Percentiles rank a stretch among this genome's conserved stretches.
Conservation (phyloP, 2,888 invertebrate species). For the Euplexia lucipara region DNA sequence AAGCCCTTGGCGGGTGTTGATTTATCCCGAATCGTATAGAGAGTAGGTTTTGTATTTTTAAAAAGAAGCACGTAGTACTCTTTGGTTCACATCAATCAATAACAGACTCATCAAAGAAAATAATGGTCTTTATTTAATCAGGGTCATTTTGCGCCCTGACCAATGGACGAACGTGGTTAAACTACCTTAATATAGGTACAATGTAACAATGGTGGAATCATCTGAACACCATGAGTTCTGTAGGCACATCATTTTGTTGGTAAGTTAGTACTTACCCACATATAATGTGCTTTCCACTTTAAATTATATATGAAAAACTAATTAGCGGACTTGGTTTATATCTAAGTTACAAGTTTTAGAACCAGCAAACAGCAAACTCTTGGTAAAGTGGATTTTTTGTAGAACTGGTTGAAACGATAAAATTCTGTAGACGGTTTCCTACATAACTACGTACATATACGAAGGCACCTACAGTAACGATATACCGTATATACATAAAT, state of each 20-base stretch:
- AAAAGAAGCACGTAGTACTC: not conserved
- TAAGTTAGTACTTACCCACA: too few relatives aligned
- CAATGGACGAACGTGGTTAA: constrained; percentile 15
- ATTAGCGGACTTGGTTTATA: too few relatives aligned
- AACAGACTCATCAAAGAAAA: constrained; percentile 17
- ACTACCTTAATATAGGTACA: not conserved
- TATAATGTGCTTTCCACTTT: too few relatives aligned
- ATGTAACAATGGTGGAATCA: too few relatives aligned
- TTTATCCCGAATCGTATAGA: constrained; percentile 3
- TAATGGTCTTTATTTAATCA: constrained; percentile 16
- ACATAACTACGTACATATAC: not conserved
- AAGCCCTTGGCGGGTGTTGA: not conserved
- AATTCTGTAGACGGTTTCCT: not conserved
- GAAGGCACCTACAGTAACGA: not conserved
- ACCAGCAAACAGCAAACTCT: too few relatives aligned
- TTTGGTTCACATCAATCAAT: constrained; percentile 31
- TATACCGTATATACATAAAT: not conserved
- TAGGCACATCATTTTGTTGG: too few relatives aligned
- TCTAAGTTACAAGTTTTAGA: too few relatives aligned
- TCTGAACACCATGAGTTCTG: too few relatives aligned
- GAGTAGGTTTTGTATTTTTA: too few relatives aligned
- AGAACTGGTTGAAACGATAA: not conserved
- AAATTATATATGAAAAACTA: too few relatives aligned
- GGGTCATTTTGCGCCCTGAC: constrained; percentile 16
- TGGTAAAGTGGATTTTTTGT: too few relatives aligned